phyloP scores from a whole-genome alignment of 2,888 invertebrate genomes.

The Capitulum mitella region DNA sequence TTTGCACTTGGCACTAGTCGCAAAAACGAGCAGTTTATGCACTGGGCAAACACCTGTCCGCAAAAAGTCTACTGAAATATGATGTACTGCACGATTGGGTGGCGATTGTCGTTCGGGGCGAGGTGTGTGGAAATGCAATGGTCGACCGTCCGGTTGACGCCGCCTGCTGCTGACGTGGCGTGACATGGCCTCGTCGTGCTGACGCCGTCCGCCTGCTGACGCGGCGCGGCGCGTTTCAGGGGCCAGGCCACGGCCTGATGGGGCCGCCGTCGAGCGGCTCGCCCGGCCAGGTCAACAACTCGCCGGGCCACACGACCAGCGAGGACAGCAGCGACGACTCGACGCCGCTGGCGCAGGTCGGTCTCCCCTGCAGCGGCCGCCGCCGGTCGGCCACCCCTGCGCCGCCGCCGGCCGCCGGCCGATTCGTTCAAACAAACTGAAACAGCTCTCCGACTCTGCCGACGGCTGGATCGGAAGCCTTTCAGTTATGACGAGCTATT shows the following conservation, averaged over 20 bases:
- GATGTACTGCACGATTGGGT: too few relatives aligned
- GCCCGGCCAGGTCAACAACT: conserved; percentile 51
- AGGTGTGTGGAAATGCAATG: too few relatives aligned
- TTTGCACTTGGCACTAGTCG: too few relatives aligned
- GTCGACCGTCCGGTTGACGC: too few relatives aligned
- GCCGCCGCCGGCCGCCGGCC: background rate
- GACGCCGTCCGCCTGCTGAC: too few relatives aligned
- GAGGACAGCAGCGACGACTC: conserved; percentile 73
- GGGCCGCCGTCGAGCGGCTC: conserved; percentile 25
- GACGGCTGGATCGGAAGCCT: background rate
- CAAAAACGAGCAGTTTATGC: too few relatives aligned
- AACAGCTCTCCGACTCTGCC: background rate
- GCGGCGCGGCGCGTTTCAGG: background rate
- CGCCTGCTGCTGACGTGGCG: too few relatives aligned
- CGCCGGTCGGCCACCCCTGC: background rate
- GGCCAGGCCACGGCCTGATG: background rate
- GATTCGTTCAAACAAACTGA: conserved; percentile 2
- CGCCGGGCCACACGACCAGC: conserved; percentile 56
- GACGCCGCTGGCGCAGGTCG: conserved; percentile 26
- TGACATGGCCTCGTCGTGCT: too few relatives aligned
- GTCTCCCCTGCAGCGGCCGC: too few relatives aligned
- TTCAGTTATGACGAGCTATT: background rate
- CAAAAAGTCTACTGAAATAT: too few relatives aligned
- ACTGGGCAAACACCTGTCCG: too few relatives aligned
- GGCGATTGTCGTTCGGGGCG: too few relatives aligned